Evolutionary conservation across 1,140 invertebrate species (phyloP).

Genomic region (Drosophila simulans): DNA sequence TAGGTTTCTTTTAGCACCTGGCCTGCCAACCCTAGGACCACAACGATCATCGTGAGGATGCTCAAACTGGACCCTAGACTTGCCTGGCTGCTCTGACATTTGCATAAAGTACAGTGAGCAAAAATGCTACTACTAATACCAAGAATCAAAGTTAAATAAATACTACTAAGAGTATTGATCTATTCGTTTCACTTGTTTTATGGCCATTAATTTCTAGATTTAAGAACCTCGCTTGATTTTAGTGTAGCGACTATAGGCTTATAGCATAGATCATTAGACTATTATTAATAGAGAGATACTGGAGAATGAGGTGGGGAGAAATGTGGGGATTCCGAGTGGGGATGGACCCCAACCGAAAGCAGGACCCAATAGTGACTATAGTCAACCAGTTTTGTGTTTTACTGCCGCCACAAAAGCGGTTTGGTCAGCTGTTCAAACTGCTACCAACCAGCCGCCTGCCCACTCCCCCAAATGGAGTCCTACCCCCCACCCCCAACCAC

Average conservation of each 20-base stretch:
- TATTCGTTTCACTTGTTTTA: background rate
- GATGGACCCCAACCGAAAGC: constrained; percentile 27
- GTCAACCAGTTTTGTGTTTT: constrained; percentile 48
- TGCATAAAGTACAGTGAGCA: constrained; percentile 24
- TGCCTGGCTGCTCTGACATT: constrained; percentile 38
- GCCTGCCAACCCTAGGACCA: constrained; percentile 58
- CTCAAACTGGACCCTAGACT: constrained; percentile 66
- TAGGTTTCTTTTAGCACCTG: constrained; percentile 60
- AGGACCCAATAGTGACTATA: constrained; percentile 30
- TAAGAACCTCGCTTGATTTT: no score
- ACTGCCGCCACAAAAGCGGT: constrained; percentile 68
- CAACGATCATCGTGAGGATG: constrained; percentile 32
- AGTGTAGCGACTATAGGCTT: constrained; percentile 2
- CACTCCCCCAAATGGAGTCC: constrained; percentile 27
- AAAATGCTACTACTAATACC: background rate
- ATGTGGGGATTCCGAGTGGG: background rate
- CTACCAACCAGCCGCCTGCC: constrained; percentile 27
- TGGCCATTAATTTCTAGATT: background rate
- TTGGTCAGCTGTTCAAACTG: constrained; percentile 71
- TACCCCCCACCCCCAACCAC: background rate
- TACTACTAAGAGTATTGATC: no score
- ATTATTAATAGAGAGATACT: constrained; percentile 76
- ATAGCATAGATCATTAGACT: constrained; percentile 75
- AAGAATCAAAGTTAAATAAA: no score
- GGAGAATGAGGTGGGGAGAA: constrained; percentile 7